Percentiles rank a stretch among this genome's conserved stretches.
Conservation (phyloP, 2,797 vertebrate species). For the Mormyrops boulengeri region DNA sequence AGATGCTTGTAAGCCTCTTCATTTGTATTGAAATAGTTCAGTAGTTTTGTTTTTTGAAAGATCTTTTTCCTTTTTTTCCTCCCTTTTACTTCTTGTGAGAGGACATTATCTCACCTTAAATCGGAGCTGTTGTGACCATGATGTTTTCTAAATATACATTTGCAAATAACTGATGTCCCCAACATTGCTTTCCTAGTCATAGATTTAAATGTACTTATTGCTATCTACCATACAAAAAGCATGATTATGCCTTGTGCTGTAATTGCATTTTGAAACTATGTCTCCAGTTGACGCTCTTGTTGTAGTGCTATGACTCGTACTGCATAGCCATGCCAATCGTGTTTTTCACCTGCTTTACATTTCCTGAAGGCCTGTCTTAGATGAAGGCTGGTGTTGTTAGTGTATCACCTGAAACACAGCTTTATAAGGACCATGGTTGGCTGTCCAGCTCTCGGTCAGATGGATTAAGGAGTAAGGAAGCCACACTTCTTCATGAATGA, state of each 20-base stretch:
- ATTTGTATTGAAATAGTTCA: background rate
- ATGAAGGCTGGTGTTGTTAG: background rate
- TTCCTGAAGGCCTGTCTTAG: background rate
- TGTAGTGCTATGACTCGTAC: background rate
- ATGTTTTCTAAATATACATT: background rate
- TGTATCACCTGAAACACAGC: background rate
- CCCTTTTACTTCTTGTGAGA: background rate
- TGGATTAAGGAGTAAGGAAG: background rate
- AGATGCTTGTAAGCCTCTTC: background rate
- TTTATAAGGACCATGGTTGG: background rate
- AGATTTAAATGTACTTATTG: background rate
- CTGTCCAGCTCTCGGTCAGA: background rate
- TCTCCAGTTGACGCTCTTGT: background rate
- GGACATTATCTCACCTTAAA: background rate
- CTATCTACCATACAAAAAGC: background rate
- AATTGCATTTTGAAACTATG: background rate
- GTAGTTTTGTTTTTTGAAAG: background rate
- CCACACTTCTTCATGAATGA: background rate
- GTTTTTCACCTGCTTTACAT: background rate
- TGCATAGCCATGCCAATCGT: background rate
- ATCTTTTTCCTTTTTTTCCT: background rate
- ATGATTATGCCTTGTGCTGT: background rate
- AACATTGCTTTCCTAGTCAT: background rate
- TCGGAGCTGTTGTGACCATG: background rate
- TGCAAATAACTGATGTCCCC: background rate